Base-by-base conservation (phyloP, 2,888 invertebrate species). In the Melanargia galathea region DNA sequence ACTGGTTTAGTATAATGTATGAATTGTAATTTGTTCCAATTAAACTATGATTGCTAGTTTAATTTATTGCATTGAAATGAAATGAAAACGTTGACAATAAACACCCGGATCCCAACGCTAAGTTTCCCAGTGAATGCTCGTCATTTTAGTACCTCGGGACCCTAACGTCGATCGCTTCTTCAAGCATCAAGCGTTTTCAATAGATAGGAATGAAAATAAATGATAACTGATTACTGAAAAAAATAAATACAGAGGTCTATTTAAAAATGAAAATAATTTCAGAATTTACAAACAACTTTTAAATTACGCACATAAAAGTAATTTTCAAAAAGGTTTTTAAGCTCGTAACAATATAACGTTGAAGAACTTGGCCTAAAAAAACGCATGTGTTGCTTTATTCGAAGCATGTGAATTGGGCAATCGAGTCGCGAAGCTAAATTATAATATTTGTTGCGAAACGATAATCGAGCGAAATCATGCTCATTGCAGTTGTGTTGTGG, bases 401-500 rank as follows among this genome's bases (percentile, higher is more conserved):
- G 22, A 26, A 58, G 57, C 54, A 62, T 45, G 49, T 65, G 57
- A 16, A 59, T 69, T 70, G 30, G 57, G 63, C 45, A 66, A 67
- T 64, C 60, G 55, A 55, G 62, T 57, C 63, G 62, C 60, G 57
- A 65, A 65, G 48, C 56, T 55, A 67, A 65, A 68, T 66, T 69
- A 71, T 70, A 70, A 68, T 67, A 69, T 67, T 59, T 58, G 62
- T 74, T 73, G 70, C 69, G 63, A 71, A 73, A 74, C 68, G 62
- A 66, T 69, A 73, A 69, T 64, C 67, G 62, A 66, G 66, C 40
- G 62, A 62, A 70, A 68, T 70, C 69, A 70, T 70, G 69, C 62
- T 67, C 70, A 68, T 63, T 66, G 74, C 72, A 71, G 76, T 81
- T 82, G 82, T 81, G 76, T 80, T 82, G 82, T 81, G 74, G 80